These are phyloP conservation scores for Megaceryle maxima DNA, from an alignment of 2,113 vertebrate species.

Conservation along the genomic window DNA sequence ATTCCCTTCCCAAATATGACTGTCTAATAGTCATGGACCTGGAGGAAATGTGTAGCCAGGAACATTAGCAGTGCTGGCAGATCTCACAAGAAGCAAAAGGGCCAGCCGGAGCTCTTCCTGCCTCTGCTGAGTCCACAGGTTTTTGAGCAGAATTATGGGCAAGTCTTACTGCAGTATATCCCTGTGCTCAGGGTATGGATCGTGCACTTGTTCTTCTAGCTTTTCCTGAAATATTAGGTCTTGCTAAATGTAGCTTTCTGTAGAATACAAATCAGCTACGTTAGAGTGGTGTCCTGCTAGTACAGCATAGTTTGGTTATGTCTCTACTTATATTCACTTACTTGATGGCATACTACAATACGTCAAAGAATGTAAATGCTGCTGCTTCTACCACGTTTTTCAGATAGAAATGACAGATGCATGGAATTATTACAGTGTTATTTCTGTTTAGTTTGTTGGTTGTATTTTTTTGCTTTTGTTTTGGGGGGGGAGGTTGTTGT, in stretches of 20 bases:
- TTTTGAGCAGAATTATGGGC: conserved; percentile 21
- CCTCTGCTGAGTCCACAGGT: conserved; percentile 13
- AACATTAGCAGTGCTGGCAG: not conserved
- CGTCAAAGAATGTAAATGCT: not conserved
- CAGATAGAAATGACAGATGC: not conserved
- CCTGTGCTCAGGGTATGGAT: not conserved
- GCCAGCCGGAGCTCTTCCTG: not conserved
- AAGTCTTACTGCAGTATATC: not conserved
- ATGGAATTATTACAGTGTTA: not conserved
- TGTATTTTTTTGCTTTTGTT: no score
- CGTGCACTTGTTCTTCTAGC: not conserved
- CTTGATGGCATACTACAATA: not conserved
- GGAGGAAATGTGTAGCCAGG: not conserved
- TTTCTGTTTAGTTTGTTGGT: not conserved
- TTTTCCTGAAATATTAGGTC: conserved; percentile 19
- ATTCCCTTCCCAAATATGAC: not conserved
- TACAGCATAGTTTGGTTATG: not conserved
- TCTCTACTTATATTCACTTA: not conserved
- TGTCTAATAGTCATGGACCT: not conserved
- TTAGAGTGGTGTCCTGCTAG: not conserved
- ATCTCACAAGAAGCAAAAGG: not conserved
- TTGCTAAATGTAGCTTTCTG: not conserved
- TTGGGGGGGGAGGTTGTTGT: no score
- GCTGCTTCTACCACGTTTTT: not conserved
- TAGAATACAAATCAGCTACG: not conserved